These are phyloP conservation scores for Cotesia vestalis DNA, from an alignment of 1,140 invertebrate genomes.

Conservation along the genomic window DNA sequence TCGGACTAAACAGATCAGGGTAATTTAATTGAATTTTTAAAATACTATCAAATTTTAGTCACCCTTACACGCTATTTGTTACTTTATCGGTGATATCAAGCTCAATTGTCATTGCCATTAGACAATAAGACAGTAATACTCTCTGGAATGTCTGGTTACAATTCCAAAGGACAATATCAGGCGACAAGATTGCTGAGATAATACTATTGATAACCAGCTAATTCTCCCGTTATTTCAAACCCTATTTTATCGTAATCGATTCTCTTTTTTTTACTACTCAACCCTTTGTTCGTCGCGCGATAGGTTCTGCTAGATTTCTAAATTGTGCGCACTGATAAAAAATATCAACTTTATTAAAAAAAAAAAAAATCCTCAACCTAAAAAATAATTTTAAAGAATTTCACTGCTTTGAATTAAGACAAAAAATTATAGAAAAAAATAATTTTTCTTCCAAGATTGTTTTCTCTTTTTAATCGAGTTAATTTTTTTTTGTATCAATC, in stretches of 20 bases:
- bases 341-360: too few species aligned
- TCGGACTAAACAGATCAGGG: conserved; percentile 3
- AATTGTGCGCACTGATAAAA: too few species aligned
- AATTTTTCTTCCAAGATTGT: conserved; percentile 4
- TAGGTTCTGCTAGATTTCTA: too few species aligned
- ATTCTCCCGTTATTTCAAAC: conserved; percentile 13
- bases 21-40: conserved; percentile 19
- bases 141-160: conserved; percentile 11
- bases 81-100: conserved; percentile 6
- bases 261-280: too few species aligned
- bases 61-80: background rate
- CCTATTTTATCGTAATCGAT: background rate
- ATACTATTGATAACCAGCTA: conserved; percentile 27
- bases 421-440: too few species aligned
- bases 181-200: conserved; percentile 6
- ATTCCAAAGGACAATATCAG: conserved; percentile 3
- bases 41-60: background rate
- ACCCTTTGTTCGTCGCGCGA: too few species aligned
- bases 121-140: background rate
- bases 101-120: background rate
- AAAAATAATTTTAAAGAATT: too few species aligned
- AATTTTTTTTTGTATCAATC: background rate
- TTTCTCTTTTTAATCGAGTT: background rate
- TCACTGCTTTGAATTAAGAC: too few species aligned
- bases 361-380: too few species aligned